Evolutionary conservation across 2,113 vertebrate genomes (phyloP), one percentile per base, ranked within the genome.

Genomic region (Carassius carassius): DNA sequence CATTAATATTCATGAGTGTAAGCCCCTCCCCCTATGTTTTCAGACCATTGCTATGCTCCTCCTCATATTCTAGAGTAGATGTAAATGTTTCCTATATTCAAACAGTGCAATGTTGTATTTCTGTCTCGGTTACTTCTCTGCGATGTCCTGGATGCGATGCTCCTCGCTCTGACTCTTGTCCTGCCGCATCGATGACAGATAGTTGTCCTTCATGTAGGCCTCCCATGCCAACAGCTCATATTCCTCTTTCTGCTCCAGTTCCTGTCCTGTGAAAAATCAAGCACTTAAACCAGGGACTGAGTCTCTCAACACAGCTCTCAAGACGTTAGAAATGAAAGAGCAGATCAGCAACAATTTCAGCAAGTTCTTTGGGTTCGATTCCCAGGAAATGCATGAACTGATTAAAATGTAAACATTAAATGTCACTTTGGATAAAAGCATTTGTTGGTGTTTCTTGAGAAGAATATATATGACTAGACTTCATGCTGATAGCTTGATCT

Each of bases 181-280:
- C 82, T 90, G 85, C 84, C 94, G 94, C 23, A 89, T 91, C 81
- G 92, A 93, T 74, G 95, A 92, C 87, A 99, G 91, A 89, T 97
- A 98, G 88, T 89, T 96, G 91, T 99, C 97, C 89, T 98, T 99
- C 93, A 99, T 94, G 88, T 94, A 94, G 29, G 90, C 89, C 91
- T 99, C 97, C 98, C 98, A 99, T 0, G 96, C 95, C 29, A 99
- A 89, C 1, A 99, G 92, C 3, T 96, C 95, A 0, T 95, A 94
- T 82, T 98, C 97, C 90, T 98, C 96, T 0, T 87, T 92, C 87
- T 94, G 93, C 88, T 92, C 86, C 69, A 99, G 92, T 86, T 95
- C 91, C 54, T 93, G 90, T 86, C 96, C 98, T 99, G 82, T 58
- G 25, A 4, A 11, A n/a, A 49, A 14, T 44, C 73, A 75, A 16